Evolutionary conservation across 1,140 invertebrate species (phyloP), one percentile per base, ranked within the genome.

Genomic region (Drosophila ogumai): DNA sequence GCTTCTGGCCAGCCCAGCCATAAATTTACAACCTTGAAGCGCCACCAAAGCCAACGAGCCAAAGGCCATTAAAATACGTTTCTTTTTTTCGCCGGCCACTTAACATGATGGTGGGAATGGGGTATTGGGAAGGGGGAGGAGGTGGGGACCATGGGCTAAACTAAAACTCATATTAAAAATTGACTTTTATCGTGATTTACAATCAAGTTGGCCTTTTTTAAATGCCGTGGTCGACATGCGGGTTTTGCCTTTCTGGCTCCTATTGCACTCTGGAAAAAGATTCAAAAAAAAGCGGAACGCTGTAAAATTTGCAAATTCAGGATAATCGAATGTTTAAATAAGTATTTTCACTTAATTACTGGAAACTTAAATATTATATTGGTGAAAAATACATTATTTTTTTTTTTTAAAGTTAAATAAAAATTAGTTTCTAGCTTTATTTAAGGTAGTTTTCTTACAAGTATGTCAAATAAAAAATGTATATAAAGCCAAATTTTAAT

Each of bases 121-220:
- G 3, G 22, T n/a, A 40, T 12, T 41, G 28, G 4, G 7, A 3
- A 3, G 2, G 31, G 15, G 7, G 3, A n/a, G 46, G 12, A 10
- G 15, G 17, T 8, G 34, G 54, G 22, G 41, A 49, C 36, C 56
- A 55, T 54, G 76, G 84, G 67, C 71, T 85, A 75, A 90, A 80
- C 85, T 88, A 88, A 88, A 90, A 88, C 85, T 88, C 85, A 81
- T 88, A 88, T 88, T 88, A 88, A 88, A 88, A 88, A 88, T 88
- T 88, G 85, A 88, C 85, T 88, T 88, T 88, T 88, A 88, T 88
- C 85, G 85, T 88, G 85, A 88, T 88, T 88, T 88, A 88, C 85
- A 88, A 88, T 88, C 85, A 85, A 81, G 81, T 85, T 90, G 85
- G 81, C 85, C 86, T 81, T 81, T 87, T 90, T 87, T 82, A 87